Conservation (phyloP, 2,888 invertebrate species). For the Erannis defoliaria region DNA sequence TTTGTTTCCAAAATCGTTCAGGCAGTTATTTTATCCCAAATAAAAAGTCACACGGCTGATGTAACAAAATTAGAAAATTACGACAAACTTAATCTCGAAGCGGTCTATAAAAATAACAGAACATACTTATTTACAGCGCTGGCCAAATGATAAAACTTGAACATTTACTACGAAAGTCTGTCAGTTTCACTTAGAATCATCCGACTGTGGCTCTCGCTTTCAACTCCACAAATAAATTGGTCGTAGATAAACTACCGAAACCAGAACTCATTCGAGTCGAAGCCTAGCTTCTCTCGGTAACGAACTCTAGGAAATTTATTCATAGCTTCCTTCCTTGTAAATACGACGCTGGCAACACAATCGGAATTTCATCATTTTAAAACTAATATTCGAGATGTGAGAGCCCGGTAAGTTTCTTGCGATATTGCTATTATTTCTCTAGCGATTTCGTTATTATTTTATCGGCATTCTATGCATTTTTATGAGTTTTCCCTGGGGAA, state of each 20-base stretch:
- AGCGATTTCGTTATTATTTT: constrained; percentile 8
- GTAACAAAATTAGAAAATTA: constrained; percentile 17
- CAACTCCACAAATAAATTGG: background rate
- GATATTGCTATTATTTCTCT: constrained; percentile 4
- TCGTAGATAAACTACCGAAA: background rate
- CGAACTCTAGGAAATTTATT: constrained; percentile 77
- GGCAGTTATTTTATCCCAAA: background rate
- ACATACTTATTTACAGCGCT: background rate
- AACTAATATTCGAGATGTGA: constrained; percentile 55
- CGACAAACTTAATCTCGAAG: constrained; percentile 15
- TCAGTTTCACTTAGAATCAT: background rate
- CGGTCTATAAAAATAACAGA: constrained; percentile 21
- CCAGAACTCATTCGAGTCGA: constrained; percentile 47
- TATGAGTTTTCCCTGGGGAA: constrained; percentile 2
- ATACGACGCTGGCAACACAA: constrained; percentile 67
- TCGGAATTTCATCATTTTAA: constrained; percentile 72
- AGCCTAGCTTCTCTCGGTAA: constrained; percentile 64
- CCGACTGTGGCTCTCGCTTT: background rate
- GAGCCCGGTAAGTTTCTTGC: constrained; percentile 18
- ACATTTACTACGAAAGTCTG: background rate
- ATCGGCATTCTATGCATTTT: constrained; percentile 21
- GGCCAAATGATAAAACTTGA: background rate
- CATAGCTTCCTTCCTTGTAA: constrained; percentile 76
- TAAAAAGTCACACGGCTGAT: background rate
- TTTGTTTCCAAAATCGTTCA: background rate